phyloP scores from a whole-genome alignment of 1,140 invertebrate genomes.

The Bombus confusus region DNA sequence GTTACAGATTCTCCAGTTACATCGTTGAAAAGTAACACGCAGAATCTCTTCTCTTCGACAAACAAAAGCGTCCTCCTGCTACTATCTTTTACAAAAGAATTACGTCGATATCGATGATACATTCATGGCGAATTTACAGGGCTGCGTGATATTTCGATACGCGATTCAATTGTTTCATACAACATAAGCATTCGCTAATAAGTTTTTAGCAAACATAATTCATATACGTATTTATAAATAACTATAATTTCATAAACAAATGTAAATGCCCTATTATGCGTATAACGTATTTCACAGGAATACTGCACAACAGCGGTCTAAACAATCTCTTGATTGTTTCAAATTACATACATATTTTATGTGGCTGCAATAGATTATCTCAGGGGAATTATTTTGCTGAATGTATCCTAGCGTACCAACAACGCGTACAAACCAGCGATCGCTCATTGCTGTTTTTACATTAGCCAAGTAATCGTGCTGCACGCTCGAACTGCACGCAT shows the following conservation, averaged over 20 bases:
- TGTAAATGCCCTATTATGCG: too few species aligned
- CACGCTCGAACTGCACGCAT: neutral
- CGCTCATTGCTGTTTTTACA: neutral
- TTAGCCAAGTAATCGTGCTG: neutral
- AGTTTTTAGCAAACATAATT: too few species aligned
- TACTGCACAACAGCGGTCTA: neutral
- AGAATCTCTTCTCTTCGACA: neutral
- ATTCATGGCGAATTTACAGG: neutral
- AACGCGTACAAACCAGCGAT: neutral
- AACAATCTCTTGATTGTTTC: neutral
- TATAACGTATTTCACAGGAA: too few species aligned
- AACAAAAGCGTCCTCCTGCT: rapidly evolving
- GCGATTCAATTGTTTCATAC: neutral
- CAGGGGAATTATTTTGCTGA: too few species aligned
- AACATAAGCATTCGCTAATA: too few species aligned
- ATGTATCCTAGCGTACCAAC: too few species aligned
- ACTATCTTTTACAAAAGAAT: neutral
- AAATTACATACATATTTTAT: neutral
- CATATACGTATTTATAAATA: too few species aligned
- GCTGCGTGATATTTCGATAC: neutral
- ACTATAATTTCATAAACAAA: too few species aligned
- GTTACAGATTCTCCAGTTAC: neutral
- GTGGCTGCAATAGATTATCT: neutral
- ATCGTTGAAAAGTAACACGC: neutral
- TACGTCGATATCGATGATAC: neutral